Percentiles rank a stretch among this genome's conserved stretches.
These are phyloP conservation scores for Phrixothrix hirtus DNA, from an alignment of 2,888 invertebrate genomes.

Conservation along the genomic window DNA sequence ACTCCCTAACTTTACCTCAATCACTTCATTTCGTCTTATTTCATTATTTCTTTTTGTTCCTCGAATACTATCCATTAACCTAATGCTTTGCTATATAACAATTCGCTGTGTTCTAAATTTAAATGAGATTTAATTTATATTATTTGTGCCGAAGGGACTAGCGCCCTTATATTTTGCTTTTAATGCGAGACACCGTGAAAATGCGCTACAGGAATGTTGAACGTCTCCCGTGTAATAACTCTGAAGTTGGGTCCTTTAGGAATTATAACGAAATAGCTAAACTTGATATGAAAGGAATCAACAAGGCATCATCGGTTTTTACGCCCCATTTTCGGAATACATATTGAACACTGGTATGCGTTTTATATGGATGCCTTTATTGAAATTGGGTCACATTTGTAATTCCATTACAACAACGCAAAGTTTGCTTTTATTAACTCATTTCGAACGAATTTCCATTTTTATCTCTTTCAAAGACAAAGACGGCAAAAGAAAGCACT, in stretches of 20 bases:
- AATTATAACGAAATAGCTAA: constrained; percentile 16
- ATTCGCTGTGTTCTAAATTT: too few species aligned
- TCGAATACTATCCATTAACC: too few species aligned
- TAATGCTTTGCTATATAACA: too few species aligned
- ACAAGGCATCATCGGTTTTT: constrained; percentile 8
- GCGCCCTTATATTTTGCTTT: background rate
- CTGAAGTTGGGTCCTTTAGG: constrained; percentile 8
- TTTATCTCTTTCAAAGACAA: too few species aligned
- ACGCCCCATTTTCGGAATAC: constrained; percentile 3
- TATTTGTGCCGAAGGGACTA: too few species aligned
- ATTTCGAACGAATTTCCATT: too few species aligned
- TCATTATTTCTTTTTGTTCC: too few species aligned
- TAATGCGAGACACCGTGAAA: constrained; percentile 3
- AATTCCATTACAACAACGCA: constrained; percentile 5
- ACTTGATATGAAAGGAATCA: constrained; percentile 16
- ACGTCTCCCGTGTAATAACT: constrained; percentile 8
- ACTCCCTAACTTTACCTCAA: too few species aligned
- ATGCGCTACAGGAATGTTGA: constrained; percentile 6
- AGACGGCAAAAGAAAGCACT: too few species aligned
- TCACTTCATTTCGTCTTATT: too few species aligned
- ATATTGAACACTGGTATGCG: constrained; percentile 15
- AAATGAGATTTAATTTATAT: too few species aligned
- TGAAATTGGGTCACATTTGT: constrained; percentile 11
- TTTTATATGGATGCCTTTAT: constrained; percentile 11
- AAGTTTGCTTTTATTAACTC: too few species aligned